Percentiles rank a stretch among this genome's conserved stretches.
These are phyloP conservation scores for Ostrea edulis DNA, from an alignment of 1,140 invertebrate genomes.

Conservation along the genomic window DNA sequence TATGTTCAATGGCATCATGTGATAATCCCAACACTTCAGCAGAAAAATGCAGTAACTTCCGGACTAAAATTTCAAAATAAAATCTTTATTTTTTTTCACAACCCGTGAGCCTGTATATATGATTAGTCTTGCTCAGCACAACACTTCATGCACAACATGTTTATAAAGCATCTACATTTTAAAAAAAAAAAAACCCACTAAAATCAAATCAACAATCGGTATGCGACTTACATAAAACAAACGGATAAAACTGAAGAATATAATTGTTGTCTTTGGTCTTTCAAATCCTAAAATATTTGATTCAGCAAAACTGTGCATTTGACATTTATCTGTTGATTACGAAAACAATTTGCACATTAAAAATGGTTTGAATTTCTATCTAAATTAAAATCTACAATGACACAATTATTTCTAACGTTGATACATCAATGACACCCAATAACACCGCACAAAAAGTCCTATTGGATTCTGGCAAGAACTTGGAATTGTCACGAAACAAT, in stretches of 20 bases:
- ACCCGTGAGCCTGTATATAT: not conserved
- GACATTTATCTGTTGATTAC: not conserved
- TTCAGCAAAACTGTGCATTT: not conserved
- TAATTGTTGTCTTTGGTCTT: not conserved
- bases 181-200: not conserved
- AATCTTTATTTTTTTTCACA: not conserved
- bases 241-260: not conserved
- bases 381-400: not conserved
- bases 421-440: not conserved
- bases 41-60: not conserved
- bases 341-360: not conserved
- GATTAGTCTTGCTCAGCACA: not conserved
- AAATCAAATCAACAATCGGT: constrained; percentile 10
- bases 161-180: constrained; percentile 27
- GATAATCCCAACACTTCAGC: not conserved
- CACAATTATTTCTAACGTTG: not conserved
- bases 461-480: constrained; percentile 32
- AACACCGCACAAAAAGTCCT: constrained; percentile 7
- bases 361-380: not conserved
- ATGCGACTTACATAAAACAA: not conserved
- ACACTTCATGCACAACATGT: constrained; percentile 27
- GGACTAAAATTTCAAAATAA: not conserved
- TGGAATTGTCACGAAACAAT: not conserved
- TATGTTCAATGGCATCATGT: not conserved
- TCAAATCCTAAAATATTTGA: not conserved